Evolutionary conservation across 1,140 invertebrate species (phyloP).

Genomic region (Wiebesia pumilae): DNA sequence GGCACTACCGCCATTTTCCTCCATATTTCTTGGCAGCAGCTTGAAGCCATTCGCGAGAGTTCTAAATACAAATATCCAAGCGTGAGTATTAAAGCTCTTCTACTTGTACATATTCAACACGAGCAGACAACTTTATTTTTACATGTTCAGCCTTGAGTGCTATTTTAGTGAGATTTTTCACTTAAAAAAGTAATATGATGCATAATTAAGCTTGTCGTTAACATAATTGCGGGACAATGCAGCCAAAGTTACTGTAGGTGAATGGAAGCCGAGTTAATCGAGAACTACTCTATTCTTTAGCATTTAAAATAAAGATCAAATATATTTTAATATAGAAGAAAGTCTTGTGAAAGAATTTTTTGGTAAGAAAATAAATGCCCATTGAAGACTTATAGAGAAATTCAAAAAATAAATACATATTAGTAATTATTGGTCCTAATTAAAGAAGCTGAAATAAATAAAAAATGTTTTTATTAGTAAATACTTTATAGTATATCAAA

Average conservation of each 20-base stretch:
- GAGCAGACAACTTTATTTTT: neutral
- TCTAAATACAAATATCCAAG: conserved; percentile 48
- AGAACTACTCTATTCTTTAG: neutral
- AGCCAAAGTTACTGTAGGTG: neutral
- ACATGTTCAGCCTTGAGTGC: neutral
- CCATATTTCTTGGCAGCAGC: conserved; percentile 85
- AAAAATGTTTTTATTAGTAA: no score
- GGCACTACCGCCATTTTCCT: conserved; percentile 91
- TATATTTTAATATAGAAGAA: neutral
- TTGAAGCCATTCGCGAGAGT: conserved; percentile 74
- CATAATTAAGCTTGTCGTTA: conserved; percentile 1
- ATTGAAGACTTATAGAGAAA: neutral
- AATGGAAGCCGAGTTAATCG: neutral
- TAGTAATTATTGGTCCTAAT: neutral
- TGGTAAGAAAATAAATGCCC: neutral
- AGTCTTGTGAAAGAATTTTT: neutral
- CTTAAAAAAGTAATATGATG: neutral
- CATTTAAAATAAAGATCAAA: neutral
- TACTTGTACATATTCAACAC: neutral
- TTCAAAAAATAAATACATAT: neutral
- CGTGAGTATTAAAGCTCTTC: conserved; percentile 33
- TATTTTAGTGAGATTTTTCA: neutral
- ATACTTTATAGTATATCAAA: no score
- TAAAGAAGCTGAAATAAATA: neutral
- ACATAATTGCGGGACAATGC: neutral